Conservation (phyloP, 2,888 invertebrate species). For the Nowickia ferox region DNA sequence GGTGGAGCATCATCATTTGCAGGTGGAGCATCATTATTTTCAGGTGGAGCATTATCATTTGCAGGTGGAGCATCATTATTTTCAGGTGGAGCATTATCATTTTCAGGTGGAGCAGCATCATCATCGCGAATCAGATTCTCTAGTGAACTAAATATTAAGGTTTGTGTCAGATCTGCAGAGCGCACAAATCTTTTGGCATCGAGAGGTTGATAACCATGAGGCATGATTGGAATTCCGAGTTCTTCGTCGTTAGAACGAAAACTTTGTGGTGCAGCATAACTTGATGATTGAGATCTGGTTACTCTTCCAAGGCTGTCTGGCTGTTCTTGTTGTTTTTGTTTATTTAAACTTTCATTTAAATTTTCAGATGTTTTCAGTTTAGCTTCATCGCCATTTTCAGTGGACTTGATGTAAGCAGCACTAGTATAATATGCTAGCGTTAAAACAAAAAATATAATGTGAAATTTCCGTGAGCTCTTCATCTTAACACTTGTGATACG, state of each 20-base stretch:
- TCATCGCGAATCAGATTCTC: too few species aligned
- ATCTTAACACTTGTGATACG: slow-evolving; percentile 49
- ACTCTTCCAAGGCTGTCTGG: background rate
- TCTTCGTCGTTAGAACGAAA: background rate
- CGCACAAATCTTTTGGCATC: too few species aligned
- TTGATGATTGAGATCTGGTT: slow-evolving; percentile 7
- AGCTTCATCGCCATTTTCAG: background rate
- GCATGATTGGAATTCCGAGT: background rate
- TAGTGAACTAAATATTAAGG: too few species aligned
- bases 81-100: too few species aligned
- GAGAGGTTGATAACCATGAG: too few species aligned
- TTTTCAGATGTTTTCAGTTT: slow-evolving; percentile 2
- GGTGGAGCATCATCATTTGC: too few species aligned
- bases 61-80: too few species aligned
- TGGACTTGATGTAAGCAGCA: background rate
- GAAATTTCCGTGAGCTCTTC: slow-evolving; percentile 45
- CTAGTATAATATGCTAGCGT: slow-evolving; percentile 2
- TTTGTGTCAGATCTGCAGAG: too few species aligned
- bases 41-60: too few species aligned
- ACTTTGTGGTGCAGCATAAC: background rate
- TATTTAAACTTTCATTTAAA: slow-evolving; percentile 45
- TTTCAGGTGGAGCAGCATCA: too few species aligned
- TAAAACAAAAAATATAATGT: slow-evolving; percentile 14
- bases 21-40: too few species aligned
- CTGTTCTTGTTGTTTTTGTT: slow-evolving; percentile 30